phyloP scores from a whole-genome alignment of 92 coral and sea anemone genomes.

The Ricordea florida region DNA sequence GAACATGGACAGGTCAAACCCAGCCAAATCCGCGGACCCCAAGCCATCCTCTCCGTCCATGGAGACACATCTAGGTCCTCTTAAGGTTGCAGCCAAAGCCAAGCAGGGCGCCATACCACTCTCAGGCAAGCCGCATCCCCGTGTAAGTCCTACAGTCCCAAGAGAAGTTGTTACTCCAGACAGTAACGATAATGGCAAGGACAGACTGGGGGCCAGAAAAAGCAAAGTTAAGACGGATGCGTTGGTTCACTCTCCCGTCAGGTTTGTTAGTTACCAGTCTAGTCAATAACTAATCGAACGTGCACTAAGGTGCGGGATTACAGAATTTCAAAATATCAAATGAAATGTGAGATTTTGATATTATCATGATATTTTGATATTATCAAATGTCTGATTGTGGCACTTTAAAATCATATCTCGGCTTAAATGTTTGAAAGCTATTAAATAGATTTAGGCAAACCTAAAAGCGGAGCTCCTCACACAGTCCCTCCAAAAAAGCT shows the following conservation, averaged over 20 bases:
- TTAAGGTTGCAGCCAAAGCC: constrained; percentile 57
- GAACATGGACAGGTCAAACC: constrained; percentile 51
- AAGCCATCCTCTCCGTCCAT: constrained; percentile 61
- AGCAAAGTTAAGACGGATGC: constrained; percentile 15
- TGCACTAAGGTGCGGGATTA: too few relatives aligned
- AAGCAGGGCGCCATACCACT: constrained; percentile 33
- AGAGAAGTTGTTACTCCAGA: constrained; percentile 19
- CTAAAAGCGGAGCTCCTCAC: too few relatives aligned
- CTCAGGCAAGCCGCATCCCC: not conserved
- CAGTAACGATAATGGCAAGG: not conserved
- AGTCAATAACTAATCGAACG: too few relatives aligned
- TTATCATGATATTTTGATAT: too few relatives aligned
- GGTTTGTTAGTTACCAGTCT: not conserved
- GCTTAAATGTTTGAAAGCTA: too few relatives aligned
- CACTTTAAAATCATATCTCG: too few relatives aligned
- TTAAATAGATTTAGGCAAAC: too few relatives aligned
- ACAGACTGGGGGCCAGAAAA: constrained; percentile 28
- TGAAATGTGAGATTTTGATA: too few relatives aligned
- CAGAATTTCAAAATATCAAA: too few relatives aligned
- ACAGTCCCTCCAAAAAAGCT: too few relatives aligned
- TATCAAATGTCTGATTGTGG: too few relatives aligned
- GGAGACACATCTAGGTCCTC: constrained; percentile 65
- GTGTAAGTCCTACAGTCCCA: constrained; percentile 1
- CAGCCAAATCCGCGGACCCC: constrained; percentile 59
- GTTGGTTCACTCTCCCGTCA: not conserved